Percentiles rank a stretch among this genome's conserved stretches.
phyloP scores from a whole-genome alignment of 2,797 vertebrate species.

The Myripristis murdjan region DNA sequence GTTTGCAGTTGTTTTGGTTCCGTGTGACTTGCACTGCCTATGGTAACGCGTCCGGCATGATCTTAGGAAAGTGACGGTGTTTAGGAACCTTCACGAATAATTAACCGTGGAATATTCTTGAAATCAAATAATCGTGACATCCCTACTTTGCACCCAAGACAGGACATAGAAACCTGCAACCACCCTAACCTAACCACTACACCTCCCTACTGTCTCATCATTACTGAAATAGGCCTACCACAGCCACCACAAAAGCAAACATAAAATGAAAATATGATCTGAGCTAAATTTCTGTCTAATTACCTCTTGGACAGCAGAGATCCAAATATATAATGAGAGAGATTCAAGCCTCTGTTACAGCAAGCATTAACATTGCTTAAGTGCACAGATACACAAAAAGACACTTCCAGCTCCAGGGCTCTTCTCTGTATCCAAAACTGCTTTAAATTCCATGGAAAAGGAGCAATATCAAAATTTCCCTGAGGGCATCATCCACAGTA shows the following conservation, averaged over 20 bases:
- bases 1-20: no score
- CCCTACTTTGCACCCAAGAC: no score
- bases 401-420: no score
- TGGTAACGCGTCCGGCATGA: no score
- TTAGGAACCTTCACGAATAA: no score
- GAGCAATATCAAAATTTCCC: slow-evolving; percentile 17
- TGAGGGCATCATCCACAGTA: background rate
- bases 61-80: no score
- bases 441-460: slow-evolving; percentile 30
- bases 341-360: background rate
- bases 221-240: background rate
- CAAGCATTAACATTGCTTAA: background rate
- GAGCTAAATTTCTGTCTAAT: background rate
- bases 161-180: background rate
- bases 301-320: background rate
- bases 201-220: background rate
- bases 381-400: no score
- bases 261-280: slow-evolving; percentile 13
- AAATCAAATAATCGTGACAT: no score
- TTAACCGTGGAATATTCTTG: no score
- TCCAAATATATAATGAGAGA: slow-evolving; percentile 3
- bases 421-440: background rate
- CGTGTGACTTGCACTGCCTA: no score
- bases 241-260: slow-evolving; percentile 4
- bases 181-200: background rate